Percentiles rank a stretch among this genome's conserved stretches.
phyloP scores from a whole-genome alignment of 1,140 invertebrate genomes.

The Cecropterus lyciades region DNA sequence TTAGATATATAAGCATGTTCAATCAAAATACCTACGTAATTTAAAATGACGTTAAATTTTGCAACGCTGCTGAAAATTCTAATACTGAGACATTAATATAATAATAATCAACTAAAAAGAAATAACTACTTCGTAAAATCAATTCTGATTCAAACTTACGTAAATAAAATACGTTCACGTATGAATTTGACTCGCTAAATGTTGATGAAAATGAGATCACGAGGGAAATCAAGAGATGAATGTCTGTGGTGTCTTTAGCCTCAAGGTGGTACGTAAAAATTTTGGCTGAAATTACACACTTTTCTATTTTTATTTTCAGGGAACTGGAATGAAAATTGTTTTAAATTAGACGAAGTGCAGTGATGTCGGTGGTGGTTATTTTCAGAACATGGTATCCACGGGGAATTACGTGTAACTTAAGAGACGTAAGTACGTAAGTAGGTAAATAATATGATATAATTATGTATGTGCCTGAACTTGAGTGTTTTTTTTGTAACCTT shows the following conservation, averaged over 20 bases:
- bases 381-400: no score
- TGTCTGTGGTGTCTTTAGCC: conserved; percentile 15
- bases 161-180: conserved; percentile 19
- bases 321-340: conserved; percentile 4
- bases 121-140: conserved; percentile 17
- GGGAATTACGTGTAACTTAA: no score
- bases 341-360: conserved; percentile 6
- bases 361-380: neutral
- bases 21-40: no score
- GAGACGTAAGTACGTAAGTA: no score
- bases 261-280: conserved; percentile 31
- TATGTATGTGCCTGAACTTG: no score
- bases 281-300: conserved; percentile 19
- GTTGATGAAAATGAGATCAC: conserved; percentile 32
- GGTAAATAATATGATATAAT: no score
- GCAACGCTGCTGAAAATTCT: no score
- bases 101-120: no score
- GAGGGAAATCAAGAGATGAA: conserved; percentile 31
- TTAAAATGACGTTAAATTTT: no score
- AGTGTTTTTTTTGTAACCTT: no score
- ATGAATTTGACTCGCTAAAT: conserved; percentile 22
- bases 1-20: no score
- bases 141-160: conserved; percentile 9
- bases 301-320: conserved; percentile 5
- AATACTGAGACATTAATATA: no score